Base-by-base conservation (phyloP, 2,113 vertebrate genomes). In the Otolemur garnettii region DNA sequence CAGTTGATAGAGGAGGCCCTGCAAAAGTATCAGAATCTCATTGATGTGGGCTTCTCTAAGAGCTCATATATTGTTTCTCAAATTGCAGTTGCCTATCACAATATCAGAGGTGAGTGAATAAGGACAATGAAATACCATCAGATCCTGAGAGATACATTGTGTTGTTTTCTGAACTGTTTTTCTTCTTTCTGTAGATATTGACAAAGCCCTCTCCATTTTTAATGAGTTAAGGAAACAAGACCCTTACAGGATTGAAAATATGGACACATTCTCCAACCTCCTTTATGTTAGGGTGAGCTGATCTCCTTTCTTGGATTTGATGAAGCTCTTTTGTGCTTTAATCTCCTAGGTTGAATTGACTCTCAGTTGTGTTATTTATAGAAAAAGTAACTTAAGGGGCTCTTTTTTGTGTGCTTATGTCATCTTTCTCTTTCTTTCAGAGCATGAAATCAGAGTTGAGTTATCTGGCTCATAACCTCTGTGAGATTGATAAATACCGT, bases 21-120 rank as follows among this genome's bases (percentile, higher is more conserved):
- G 97, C 99, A 99, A 98, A 99, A 99, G 96, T 99, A 99, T 97
- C 99, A 99, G 98, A 99, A 98, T 98, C 99, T 99, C 79, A 99
- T 99, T 74, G 99, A 99, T 96, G 99, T 99, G 33, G 99, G 99
- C 96, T 99, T 99, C 97, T 99, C 99, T 93, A 99, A 99, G 98
- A 99, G 99, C 98, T 99, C 99, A 53, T 99, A 99, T 84, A 99
- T 99, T 96, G 99, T 99, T 97, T 99, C 99, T 89, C 99, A 99
- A 98, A 99, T 99, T 78, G 99, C 99, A 24, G 99, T 99, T 86
- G 99, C 99, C 95, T 99, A 99, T 98, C 99, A 99, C 98, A 99
- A 99, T 98, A 99, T 99, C 95, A 98, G 99, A 99, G 99, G 99
- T 99, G 79, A 97, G 97, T 98, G 94, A 91, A 30, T 21, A 85